Conservation (phyloP, 2,113 vertebrate genomes). For the Myotis brandtii region DNA sequence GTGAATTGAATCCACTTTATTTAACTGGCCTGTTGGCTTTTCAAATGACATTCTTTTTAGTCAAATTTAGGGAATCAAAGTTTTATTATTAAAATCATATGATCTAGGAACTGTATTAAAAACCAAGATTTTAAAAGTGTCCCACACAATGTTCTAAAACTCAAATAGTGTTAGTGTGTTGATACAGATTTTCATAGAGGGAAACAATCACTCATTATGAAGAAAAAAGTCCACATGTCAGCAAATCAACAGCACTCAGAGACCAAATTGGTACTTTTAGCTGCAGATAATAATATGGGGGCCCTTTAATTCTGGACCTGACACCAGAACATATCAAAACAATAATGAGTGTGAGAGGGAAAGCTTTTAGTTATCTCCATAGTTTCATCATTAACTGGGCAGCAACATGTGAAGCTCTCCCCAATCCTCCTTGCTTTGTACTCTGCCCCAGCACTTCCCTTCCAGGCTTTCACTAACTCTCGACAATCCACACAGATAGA, state of each 20-base stretch:
- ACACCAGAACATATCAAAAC: constrained; percentile 24
- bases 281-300: neutral
- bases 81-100: constrained; percentile 79
- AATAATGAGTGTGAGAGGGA: neutral
- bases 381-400: neutral
- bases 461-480: neutral
- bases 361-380: constrained; percentile 14
- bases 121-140: constrained; percentile 77
- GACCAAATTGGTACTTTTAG: neutral
- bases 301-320: neutral
- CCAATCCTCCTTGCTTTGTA: neutral
- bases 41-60: constrained; percentile 81
- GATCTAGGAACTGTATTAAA: constrained; percentile 71
- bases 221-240: neutral
- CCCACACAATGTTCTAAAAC: constrained; percentile 62
- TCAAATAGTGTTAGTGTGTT: neutral
- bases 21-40: constrained; percentile 84
- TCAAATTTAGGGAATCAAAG: constrained; percentile 81
- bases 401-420: neutral
- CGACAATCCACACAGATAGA: neutral
- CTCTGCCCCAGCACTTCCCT: neutral
- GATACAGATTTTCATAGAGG: constrained; percentile 53
- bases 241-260: neutral
- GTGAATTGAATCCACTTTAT: constrained; percentile 84
- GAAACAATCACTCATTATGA: constrained; percentile 6